Evolutionary conservation across 1,140 invertebrate species (phyloP).

Genomic region (Goniozus legneri): DNA sequence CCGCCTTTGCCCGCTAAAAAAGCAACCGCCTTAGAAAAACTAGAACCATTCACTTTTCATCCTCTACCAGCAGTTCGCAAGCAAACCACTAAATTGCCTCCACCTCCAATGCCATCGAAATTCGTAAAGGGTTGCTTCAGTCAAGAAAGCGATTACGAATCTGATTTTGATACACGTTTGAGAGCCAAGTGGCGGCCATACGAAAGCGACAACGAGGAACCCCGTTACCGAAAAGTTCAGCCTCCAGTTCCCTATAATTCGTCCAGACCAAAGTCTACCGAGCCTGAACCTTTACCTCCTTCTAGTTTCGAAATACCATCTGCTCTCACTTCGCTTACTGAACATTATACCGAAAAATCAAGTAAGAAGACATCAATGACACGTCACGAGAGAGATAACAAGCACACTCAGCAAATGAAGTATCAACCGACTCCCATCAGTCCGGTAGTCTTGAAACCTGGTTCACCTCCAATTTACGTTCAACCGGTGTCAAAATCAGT

Average conservation of each 20-base stretch:
- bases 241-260: slow-evolving; percentile 47
- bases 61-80: slow-evolving; percentile 13
- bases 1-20: slow-evolving; percentile 48
- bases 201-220: slow-evolving; percentile 66
- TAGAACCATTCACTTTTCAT: slow-evolving; percentile 56
- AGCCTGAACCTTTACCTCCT: slow-evolving; percentile 59
- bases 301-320: slow-evolving; percentile 58
- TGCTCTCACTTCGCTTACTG: slow-evolving; percentile 37
- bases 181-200: slow-evolving; percentile 62
- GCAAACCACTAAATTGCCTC: slow-evolving; percentile 39
- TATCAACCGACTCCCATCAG: slow-evolving; percentile 28
- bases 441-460: slow-evolving; percentile 48
- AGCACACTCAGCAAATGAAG: slow-evolving; percentile 37
- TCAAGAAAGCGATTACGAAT: slow-evolving; percentile 69
- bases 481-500: slow-evolving; percentile 36
- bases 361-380: slow-evolving; percentile 35
- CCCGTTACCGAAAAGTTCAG: slow-evolving; percentile 55
- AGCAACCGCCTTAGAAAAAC: slow-evolving; percentile 13
- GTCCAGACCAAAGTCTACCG: slow-evolving; percentile 55
- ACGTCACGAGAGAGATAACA: slow-evolving; percentile 35
- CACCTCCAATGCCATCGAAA: slow-evolving; percentile 60
- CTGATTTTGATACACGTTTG: slow-evolving; percentile 59
- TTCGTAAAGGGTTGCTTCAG: slow-evolving; percentile 59
- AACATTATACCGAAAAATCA: slow-evolving; percentile 30
- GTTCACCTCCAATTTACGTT: slow-evolving; percentile 56